Conservation (phyloP, 2,113 vertebrate species). For the Drymodes brunneopygia region DNA sequence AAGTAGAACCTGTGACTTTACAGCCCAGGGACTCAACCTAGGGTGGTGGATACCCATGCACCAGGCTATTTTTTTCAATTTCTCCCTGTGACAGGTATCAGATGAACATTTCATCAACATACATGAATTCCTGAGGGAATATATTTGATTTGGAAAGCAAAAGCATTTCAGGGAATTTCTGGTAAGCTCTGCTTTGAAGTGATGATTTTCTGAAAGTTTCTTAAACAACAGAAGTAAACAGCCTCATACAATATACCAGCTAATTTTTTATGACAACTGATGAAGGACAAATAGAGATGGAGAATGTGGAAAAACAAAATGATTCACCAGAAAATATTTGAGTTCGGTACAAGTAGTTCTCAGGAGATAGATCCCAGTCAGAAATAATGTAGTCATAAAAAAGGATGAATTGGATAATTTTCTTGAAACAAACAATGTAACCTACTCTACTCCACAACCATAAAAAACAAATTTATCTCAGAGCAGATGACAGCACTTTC, state of each 20-base stretch:
- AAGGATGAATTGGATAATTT: not conserved
- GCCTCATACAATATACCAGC: not conserved
- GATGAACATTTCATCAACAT: not conserved
- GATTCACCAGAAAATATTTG: not conserved
- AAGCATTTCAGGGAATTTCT: not conserved
- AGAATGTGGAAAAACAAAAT: not conserved
- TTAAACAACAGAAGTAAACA: not conserved
- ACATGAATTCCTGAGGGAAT: not conserved
- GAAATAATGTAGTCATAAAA: not conserved
- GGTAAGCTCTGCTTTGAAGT: not conserved
- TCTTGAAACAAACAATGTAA: slow-evolving; percentile 5
- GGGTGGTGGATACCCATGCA: not conserved
- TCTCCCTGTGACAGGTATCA: not conserved
- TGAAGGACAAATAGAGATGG: not conserved
- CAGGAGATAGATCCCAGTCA: not conserved
- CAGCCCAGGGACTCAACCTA: not conserved
- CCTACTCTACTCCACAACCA: not conserved
- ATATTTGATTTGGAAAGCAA: not conserved
- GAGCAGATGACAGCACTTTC: slow-evolving; percentile 18
- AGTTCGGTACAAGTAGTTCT: not conserved
- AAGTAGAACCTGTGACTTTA: not conserved
- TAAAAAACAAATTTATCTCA: slow-evolving; percentile 59
- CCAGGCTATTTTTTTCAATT: not conserved
- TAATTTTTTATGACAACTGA: not conserved
- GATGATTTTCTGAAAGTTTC: not conserved